A percentile compares a stretch with the other conserved stretches of the same genome.
Evolutionary conservation across 2,888 invertebrate genomes (phyloP).

Genomic region (Marronus borbonicus): DNA sequence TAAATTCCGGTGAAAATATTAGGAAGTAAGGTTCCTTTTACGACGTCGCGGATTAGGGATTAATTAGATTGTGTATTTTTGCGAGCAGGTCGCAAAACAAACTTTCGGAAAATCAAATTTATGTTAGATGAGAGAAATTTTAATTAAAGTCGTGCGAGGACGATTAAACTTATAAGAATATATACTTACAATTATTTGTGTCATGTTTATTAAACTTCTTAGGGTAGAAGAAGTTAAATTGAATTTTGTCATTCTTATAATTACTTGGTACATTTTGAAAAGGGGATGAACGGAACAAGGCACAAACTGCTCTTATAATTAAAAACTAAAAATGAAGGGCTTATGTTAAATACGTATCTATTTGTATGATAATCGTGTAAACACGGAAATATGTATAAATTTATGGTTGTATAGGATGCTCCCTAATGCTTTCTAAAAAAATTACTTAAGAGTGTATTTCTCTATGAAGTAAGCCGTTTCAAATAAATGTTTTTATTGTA

Average conservation of each 20-base stretch:
- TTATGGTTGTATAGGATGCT: no score
- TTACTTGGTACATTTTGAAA: no score
- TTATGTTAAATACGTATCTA: no score
- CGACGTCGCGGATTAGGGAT: neutral
- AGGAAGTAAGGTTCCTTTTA: neutral
- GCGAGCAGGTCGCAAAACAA: neutral
- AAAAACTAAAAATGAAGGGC: no score
- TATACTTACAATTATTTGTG: neutral
- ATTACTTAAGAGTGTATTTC: no score
- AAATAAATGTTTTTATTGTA: no score
- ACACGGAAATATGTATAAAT: no score
- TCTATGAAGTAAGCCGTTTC: no score
- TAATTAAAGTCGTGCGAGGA: neutral
- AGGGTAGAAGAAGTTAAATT: neutral
- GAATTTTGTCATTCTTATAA: neutral
- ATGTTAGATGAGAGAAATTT: neutral
- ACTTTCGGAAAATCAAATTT: neutral
- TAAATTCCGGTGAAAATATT: conserved; percentile 28
- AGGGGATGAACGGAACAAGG: no score
- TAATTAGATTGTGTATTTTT: conserved; percentile 2
- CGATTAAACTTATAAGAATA: neutral
- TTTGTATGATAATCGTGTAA: no score
- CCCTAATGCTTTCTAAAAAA: no score
- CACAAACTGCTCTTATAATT: no score
- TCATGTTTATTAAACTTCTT: neutral